Evolutionary conservation across 2,113 vertebrate species (phyloP).

Genomic region (Amazona guildingii): DNA sequence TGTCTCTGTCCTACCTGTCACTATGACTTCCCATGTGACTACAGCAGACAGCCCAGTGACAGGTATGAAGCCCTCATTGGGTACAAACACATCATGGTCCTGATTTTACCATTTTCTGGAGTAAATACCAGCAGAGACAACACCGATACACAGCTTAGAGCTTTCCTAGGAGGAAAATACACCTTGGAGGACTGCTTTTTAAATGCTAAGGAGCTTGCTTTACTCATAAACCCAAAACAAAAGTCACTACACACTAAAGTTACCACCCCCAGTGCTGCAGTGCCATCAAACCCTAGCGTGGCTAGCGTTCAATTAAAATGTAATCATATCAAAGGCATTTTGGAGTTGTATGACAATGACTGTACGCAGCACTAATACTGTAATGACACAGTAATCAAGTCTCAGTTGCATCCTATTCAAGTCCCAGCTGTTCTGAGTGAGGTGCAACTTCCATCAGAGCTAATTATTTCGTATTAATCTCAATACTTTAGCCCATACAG

Average conservation of each 20-base stretch:
- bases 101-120: not conserved
- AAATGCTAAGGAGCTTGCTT: not conserved
- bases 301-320: not conserved
- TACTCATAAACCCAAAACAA: not conserved
- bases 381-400: conserved; percentile 50
- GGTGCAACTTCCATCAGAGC: conserved; percentile 25
- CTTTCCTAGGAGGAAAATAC: not conserved
- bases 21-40: not conserved
- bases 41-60: not conserved
- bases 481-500: not conserved
- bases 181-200: not conserved
- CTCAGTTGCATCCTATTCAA: conserved; percentile 27
- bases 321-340: conserved; percentile 8
- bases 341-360: not conserved
- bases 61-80: fast-evolving
- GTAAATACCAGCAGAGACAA: not conserved
- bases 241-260: not conserved
- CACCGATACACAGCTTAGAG: fast-evolving
- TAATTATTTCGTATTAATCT: conserved; percentile 35
- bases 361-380: conserved; percentile 2
- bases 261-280: not conserved
- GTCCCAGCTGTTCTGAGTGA: conserved; percentile 24
- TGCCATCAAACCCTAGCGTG: not conserved
- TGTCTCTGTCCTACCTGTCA: not conserved
- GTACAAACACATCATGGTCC: not conserved